Percentiles rank a stretch among this genome's conserved stretches.
Conservation (phyloP, 2,888 invertebrate genomes). For the Thelaira solivaga region DNA sequence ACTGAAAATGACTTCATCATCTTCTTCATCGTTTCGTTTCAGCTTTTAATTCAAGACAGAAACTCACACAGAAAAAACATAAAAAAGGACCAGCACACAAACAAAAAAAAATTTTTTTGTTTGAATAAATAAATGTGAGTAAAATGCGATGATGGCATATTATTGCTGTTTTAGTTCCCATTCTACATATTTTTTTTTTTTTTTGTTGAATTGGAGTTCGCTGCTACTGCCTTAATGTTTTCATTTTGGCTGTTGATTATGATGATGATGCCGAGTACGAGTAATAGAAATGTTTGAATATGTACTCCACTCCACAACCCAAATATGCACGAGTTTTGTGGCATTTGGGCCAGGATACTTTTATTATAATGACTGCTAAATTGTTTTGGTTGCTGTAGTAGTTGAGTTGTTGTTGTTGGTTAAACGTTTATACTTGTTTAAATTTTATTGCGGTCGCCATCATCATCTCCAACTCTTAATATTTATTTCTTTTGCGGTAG, state of each 20-base stretch:
- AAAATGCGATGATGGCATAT: slow-evolving; percentile 17
- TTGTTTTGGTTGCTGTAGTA: slow-evolving; percentile 24
- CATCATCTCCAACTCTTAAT: slow-evolving; percentile 48
- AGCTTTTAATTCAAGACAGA: slow-evolving; percentile 26
- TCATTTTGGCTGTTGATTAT: slow-evolving; percentile 25
- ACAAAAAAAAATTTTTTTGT: background rate
- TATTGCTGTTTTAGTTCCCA: slow-evolving; percentile 17
- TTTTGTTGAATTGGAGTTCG: slow-evolving; percentile 14
- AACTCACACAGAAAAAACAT: background rate
- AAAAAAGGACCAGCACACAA: slow-evolving; percentile 29
- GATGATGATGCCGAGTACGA: slow-evolving; percentile 48
- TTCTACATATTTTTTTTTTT: background rate
- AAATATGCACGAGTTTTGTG: slow-evolving; percentile 57
- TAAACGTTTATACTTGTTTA: slow-evolving; percentile 59
- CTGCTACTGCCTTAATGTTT: slow-evolving; percentile 26
- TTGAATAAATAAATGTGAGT: slow-evolving; percentile 23
- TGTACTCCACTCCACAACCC: slow-evolving; percentile 1
- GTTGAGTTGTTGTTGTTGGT: slow-evolving; percentile 24
- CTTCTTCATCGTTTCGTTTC: no score
- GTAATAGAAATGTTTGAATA: slow-evolving; percentile 47
- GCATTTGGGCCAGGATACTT: slow-evolving; percentile 58
- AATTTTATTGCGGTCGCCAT: slow-evolving; percentile 63
- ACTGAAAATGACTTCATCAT: slow-evolving; percentile 55
- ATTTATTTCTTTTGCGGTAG: slow-evolving; percentile 8
- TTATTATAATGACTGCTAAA: slow-evolving; percentile 49